These are phyloP conservation scores for Pantherophis vulpinus DNA, from an alignment of 2,797 vertebrate genomes.

Conservation along the genomic window DNA sequence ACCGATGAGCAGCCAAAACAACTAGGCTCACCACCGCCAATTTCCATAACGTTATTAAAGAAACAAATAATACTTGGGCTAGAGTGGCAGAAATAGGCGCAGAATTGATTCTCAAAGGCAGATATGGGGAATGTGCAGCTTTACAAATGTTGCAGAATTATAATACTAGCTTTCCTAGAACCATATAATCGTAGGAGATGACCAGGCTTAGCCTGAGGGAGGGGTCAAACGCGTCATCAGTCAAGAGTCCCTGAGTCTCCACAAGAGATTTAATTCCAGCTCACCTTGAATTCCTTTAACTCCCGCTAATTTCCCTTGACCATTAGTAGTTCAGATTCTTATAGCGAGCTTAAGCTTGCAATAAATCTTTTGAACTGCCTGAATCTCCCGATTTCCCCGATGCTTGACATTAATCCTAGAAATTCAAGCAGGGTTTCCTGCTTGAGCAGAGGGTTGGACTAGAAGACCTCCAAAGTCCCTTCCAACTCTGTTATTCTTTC, in stretches of 20 bases:
- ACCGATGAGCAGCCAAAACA: not conserved
- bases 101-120: not conserved
- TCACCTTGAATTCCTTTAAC: not conserved
- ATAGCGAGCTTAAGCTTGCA: not conserved
- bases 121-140: not conserved
- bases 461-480: not conserved
- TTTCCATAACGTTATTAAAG: not conserved
- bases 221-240: not conserved
- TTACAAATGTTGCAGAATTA: not conserved
- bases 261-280: not conserved
- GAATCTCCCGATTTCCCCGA: not conserved
- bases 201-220: not conserved
- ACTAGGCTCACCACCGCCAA: not conserved
- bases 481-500: not conserved
- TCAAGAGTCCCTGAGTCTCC: not conserved
- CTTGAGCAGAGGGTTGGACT: not conserved
- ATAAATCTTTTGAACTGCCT: not conserved
- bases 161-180: not conserved
- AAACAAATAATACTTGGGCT: not conserved
- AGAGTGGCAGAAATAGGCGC: not conserved
- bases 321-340: not conserved
- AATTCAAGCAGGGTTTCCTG: not conserved
- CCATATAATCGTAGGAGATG: not conserved
- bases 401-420: not conserved
- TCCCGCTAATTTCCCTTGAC: not conserved